These are phyloP conservation scores for Zhengitettix transpicula DNA, from an alignment of 2,888 invertebrate genomes.

Conservation along the genomic window DNA sequence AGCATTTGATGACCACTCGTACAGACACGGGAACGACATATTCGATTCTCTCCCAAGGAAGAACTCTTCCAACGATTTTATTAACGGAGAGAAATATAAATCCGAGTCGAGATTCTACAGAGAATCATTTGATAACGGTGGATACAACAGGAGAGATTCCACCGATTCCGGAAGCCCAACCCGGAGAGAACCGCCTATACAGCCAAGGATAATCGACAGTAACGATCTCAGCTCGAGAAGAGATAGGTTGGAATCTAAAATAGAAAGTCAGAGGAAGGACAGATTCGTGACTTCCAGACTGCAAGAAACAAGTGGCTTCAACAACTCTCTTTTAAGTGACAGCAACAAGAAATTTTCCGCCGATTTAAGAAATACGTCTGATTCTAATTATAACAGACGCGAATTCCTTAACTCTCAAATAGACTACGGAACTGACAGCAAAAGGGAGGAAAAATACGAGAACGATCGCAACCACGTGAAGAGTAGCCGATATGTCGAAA, in stretches of 20 bases:
- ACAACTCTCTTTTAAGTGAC: conserved; percentile 22
- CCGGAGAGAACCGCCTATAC: conserved; percentile 21
- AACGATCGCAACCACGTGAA: conserved; percentile 3
- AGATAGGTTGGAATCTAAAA: conserved; percentile 57
- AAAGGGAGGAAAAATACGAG: background rate
- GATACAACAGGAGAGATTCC: conserved; percentile 14
- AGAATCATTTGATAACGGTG: conserved; percentile 1
- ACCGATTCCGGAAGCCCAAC: conserved; percentile 11
- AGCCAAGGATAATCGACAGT: conserved; percentile 2
- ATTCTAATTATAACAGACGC: conserved; percentile 19
- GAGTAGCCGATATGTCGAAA: background rate
- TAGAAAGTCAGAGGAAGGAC: conserved; percentile 30
- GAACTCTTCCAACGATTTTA: conserved; percentile 12
- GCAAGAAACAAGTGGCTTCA: conserved; percentile 20
- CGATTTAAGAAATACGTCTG: conserved; percentile 23
- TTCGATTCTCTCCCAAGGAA: background rate
- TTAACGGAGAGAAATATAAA: conserved; percentile 17
- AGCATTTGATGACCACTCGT: conserved; percentile 16
- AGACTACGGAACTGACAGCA: background rate
- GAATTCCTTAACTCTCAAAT: conserved; percentile 11
- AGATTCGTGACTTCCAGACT: conserved; percentile 20
- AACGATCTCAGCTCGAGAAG: conserved; percentile 51
- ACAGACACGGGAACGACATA: conserved; percentile 8
- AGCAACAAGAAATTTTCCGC: conserved; percentile 25
- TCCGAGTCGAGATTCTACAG: conserved; percentile 11